Base-by-base conservation (phyloP, 2,888 invertebrate species). In the Ctena decussata region DNA sequence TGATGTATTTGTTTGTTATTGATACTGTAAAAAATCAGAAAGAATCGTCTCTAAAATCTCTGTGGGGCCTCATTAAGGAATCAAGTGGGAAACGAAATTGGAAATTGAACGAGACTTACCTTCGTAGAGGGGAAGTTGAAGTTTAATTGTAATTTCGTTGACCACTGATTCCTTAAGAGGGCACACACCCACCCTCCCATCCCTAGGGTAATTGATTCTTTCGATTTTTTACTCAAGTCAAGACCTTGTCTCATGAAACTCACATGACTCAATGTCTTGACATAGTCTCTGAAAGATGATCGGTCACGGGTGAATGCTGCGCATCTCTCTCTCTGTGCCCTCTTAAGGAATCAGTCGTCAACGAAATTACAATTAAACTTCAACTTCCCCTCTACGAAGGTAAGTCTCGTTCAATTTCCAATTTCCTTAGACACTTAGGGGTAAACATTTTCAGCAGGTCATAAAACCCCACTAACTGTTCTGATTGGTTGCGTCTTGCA, bases 101-200 rank as follows among this genome's bases (percentile, higher is more conserved):
- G 32, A 30, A 60, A 30, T 30, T 60, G 60, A 60, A 60, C 60
- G 30, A 60, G 60, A 60, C 60, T 60, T 60, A 60, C 60, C 60
- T 60, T 60, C 60, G 60, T 60, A 60, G 60, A 60, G 60, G 60
- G 60, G 60, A 60, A 60, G 60, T 60, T 60, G 60, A 60, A 60
- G 60, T 60, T 60, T 60, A 60, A 60, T 60, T 30, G 60, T 27
- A 60, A 60, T 60, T 60, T 60, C 60, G 60, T 60, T 60, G 60
- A 60, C 60, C 60, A 60, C 60, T 60, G 60, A 30, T 60, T 60
- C 60, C 60, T 27, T 60, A 60, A 30, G 60, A 60, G 30, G 60
- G 60, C 60, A 60, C 60, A 60, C 60, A 60, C 60, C 60, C 60
- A 60, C 24, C 60, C 60, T 60, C 60, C 60, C 60, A 60, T 60